Conservation (phyloP, 2,113 vertebrate genomes). For the Regulus satrapa region DNA sequence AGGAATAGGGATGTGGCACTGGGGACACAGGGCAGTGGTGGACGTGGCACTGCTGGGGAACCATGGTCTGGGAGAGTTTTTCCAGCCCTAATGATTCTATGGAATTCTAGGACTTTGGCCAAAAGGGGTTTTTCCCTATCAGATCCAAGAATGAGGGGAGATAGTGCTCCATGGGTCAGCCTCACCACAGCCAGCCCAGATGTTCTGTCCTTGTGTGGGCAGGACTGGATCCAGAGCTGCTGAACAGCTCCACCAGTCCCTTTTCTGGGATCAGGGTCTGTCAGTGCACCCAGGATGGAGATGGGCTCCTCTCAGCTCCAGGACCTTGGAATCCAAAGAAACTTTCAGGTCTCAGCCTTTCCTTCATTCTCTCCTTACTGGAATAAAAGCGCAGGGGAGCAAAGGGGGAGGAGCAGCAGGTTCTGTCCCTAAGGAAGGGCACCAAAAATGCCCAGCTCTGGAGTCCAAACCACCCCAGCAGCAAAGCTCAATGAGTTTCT, state of each 20-base stretch:
- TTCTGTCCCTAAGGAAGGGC: background rate
- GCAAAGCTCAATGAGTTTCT: background rate
- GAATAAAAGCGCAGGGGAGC: background rate
- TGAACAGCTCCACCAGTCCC: background rate
- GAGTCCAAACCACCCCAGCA: background rate
- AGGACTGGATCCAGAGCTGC: background rate
- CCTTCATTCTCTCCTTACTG: background rate
- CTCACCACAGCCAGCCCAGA: fast-evolving
- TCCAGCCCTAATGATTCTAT: background rate
- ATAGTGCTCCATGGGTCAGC: background rate
- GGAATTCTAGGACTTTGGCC: background rate
- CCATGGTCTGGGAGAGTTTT: background rate
- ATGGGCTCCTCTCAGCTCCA: background rate
- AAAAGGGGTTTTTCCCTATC: background rate
- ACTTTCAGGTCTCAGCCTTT: background rate
- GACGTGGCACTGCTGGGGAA: background rate
- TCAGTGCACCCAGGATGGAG: background rate
- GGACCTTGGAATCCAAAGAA: background rate
- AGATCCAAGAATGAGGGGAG: background rate
- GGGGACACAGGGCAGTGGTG: background rate
- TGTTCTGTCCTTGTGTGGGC: background rate
- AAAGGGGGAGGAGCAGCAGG: background rate
- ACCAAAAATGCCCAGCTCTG: background rate
- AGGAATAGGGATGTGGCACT: background rate
- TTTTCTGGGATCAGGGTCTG: fast-evolving